A percentile compares a stretch with the other conserved stretches of the same genome.
These are phyloP conservation scores for Berghia stephanieae DNA, from an alignment of 1,140 invertebrate species.

Conservation along the genomic window DNA sequence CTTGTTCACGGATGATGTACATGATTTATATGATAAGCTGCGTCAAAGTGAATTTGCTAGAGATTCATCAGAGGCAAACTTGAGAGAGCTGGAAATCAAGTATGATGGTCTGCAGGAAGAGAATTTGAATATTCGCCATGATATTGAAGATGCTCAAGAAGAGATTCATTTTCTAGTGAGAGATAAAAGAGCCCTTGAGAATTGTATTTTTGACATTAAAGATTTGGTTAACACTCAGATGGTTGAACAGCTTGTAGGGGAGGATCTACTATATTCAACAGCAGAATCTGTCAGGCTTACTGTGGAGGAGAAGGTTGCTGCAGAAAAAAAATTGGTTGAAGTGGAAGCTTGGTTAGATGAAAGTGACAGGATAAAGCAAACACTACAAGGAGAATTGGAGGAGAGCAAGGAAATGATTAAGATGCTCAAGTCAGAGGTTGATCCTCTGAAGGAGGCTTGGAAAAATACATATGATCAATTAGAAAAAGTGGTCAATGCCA, in stretches of 20 bases:
- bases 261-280: constrained; percentile 26
- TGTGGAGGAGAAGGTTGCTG: constrained; percentile 22
- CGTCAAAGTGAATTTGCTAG: neutral
- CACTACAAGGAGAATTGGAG: neutral
- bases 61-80: neutral
- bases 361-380: neutral
- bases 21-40: constrained; percentile 20
- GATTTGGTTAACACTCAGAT: constrained; percentile 30
- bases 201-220: constrained; percentile 34
- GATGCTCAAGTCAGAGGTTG: neutral
- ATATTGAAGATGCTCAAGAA: constrained; percentile 31
- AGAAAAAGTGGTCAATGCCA: neutral
- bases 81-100: constrained; percentile 22
- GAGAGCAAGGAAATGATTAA: neutral
- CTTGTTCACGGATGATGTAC: neutral
- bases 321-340: constrained; percentile 10
- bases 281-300: constrained; percentile 23
- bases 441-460: neutral
- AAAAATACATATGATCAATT: too few relatives aligned
- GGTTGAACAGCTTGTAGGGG: constrained; percentile 24
- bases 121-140: constrained; percentile 26
- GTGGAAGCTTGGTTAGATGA: neutral
- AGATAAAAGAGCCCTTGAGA: constrained; percentile 30
- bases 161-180: constrained; percentile 20
- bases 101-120: constrained; percentile 15